Base-by-base conservation (phyloP, 2,888 invertebrate species). In the Orchesella flavescens region DNA sequence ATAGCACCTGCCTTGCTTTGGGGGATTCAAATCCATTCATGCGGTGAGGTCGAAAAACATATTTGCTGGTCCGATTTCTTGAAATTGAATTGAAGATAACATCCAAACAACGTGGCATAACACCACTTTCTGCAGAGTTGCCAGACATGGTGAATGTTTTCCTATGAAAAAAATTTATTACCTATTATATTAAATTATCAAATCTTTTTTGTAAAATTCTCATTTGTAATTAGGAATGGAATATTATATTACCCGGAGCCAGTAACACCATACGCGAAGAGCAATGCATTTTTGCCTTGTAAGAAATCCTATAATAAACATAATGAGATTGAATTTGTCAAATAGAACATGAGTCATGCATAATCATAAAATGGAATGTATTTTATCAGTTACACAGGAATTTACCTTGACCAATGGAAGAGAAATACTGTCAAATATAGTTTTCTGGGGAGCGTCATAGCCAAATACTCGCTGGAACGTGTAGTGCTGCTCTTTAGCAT, bases 211-310 rank as follows among this genome's bases (percentile, higher is more conserved):
- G n/a, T n/a, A n/a, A n/a, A n/a, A n/a, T n/a, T n/a, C n/a, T n/a
- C n/a, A n/a, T n/a, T n/a, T n/a, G n/a, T n/a, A n/a, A n/a, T n/a
- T n/a, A n/a, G n/a, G n/a, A n/a, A n/a, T n/a, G n/a, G n/a, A n/a
- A n/a, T n/a, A n/a, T n/a, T n/a, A n/a, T 69, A 53, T 63, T 55
- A 79, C 79, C 99, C 99, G 82, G 93, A 93, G 2, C 97, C 97
- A 0, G 99, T 99, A 4, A 99, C 96, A n/a, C 99, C 99, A 90
- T 99, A 99, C 0, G 98, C 96, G 90, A 99, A 99, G 73, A 99
- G 91, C 46, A 99, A 92, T 86, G 96, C 96, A 91, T 97, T 98
- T 90, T 95, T 95, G 17, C 98, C 98, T 87, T 88, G 43, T 49
- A 75, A n/a, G n/a, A n/a, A n/a, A n/a, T n/a, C n/a, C n/a, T n/a